These are phyloP conservation scores for Drosophila pruinosa DNA, from an alignment of 1,140 invertebrate species.

Conservation along the genomic window DNA sequence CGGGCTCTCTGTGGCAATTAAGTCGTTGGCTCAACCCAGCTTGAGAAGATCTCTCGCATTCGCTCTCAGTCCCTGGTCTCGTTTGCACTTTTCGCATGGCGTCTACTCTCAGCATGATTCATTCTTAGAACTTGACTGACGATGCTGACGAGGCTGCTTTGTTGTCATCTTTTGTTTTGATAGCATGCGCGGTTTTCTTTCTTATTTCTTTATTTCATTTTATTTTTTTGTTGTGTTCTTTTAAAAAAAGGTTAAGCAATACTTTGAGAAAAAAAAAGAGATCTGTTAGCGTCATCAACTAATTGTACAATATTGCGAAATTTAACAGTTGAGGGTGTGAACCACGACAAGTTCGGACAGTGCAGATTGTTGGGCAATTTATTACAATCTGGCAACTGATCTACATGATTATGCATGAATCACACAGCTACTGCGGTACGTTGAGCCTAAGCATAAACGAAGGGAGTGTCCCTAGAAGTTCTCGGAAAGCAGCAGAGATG, in stretches of 20 bases:
- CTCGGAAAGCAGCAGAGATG: background rate
- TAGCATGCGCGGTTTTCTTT: conserved; percentile 27
- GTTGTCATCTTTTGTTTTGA: conserved; percentile 56
- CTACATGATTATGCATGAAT: conserved; percentile 21
- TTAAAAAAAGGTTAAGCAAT: conserved; percentile 37
- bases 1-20: conserved; percentile 38
- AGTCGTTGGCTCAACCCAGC: conserved; percentile 38
- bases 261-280: conserved; percentile 17
- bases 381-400: conserved; percentile 9
- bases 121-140: conserved; percentile 42
- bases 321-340: conserved; percentile 43
- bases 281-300: conserved; percentile 26
- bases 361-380: conserved; percentile 15
- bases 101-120: conserved; percentile 54
- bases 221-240: background rate
- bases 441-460: background rate
- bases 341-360: conserved; percentile 14
- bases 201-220: background rate
- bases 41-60: background rate
- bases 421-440: conserved; percentile 9
- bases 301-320: conserved; percentile 46
- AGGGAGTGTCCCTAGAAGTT: background rate
- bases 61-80: background rate
- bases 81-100: conserved; percentile 30
- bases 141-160: conserved; percentile 44